A percentile compares a stretch with the other conserved stretches of the same genome.
These are phyloP conservation scores for Eristalis arbustorum DNA, from an alignment of 2,888 invertebrate genomes.

Conservation along the genomic window DNA sequence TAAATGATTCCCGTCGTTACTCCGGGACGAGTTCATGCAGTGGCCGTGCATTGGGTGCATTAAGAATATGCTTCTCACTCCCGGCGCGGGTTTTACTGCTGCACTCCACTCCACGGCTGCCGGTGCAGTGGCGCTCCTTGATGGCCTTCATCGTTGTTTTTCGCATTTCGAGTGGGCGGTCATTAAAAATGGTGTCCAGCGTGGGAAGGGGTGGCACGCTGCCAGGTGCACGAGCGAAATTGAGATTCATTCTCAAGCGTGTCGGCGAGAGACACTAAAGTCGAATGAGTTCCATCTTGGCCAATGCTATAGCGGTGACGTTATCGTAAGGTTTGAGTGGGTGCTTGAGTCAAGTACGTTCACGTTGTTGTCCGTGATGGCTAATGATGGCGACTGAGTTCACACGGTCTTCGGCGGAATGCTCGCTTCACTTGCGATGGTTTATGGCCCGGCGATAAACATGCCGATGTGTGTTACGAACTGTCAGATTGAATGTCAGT, in stretches of 20 bases:
- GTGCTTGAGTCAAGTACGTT: neutral
- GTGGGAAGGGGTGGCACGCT: neutral
- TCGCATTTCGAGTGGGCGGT: neutral
- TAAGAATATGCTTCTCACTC: conserved; percentile 13
- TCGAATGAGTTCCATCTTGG: neutral
- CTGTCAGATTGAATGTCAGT: neutral
- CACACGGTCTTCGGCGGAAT: neutral
- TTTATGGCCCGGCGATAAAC: neutral
- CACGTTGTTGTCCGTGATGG: neutral
- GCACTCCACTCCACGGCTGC: neutral
- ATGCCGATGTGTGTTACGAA: neutral
- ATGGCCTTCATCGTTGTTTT: neutral
- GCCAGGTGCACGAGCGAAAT: neutral
- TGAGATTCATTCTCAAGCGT: neutral
- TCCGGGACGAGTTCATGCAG: conserved; percentile 21
- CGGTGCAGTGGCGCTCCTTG: neutral
- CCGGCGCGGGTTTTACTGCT: neutral
- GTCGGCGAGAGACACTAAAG: neutral
- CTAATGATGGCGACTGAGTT: neutral
- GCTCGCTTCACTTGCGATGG: neutral
- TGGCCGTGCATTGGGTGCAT: conserved; percentile 2
- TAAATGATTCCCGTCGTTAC: conserved; percentile 63
- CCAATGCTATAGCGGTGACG: neutral
- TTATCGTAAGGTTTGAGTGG: neutral
- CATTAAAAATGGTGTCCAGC: neutral